phyloP scores from a whole-genome alignment of 2,888 invertebrate genomes.

The Drosophila rubida region DNA sequence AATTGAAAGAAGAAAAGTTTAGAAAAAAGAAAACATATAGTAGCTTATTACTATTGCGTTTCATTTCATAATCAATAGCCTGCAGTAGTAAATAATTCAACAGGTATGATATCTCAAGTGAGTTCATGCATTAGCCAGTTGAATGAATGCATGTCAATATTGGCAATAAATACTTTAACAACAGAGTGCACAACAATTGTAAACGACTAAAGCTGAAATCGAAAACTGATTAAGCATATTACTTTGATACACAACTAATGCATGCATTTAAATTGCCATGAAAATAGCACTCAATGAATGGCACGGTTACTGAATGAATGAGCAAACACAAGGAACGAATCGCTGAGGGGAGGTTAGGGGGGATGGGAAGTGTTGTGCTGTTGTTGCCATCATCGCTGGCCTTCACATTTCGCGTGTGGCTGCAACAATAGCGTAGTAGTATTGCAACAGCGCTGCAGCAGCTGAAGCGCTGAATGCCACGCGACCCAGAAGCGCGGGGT shows the following conservation, averaged over 20 bases:
- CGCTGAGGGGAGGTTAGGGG: background rate
- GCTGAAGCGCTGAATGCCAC: slow-evolving; percentile 19
- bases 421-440: slow-evolving; percentile 57
- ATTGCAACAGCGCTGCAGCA: slow-evolving; percentile 48
- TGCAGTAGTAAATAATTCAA: too few species aligned
- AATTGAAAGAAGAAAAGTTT: too few species aligned
- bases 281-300: slow-evolving; percentile 51
- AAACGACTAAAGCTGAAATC: slow-evolving; percentile 33
- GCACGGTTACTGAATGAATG: slow-evolving; percentile 45
- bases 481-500: slow-evolving; percentile 41
- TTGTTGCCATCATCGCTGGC: slow-evolving; percentile 49
- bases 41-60: too few species aligned
- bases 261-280: slow-evolving; percentile 51
- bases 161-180: slow-evolving; percentile 10
- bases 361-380: background rate
- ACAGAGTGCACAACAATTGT: slow-evolving; percentile 15
- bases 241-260: slow-evolving; percentile 52
- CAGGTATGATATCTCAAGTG: too few species aligned
- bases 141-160: background rate
- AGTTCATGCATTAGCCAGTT: too few species aligned
- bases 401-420: slow-evolving; percentile 73
- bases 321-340: slow-evolving; percentile 4
- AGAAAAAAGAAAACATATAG: too few species aligned
- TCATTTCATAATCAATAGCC: too few species aligned
- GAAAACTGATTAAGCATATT: slow-evolving; percentile 33